Percentiles rank a stretch among this genome's conserved stretches.
phyloP scores from a whole-genome alignment of 2,113 vertebrate species.

The Corvus hawaiiensis region DNA sequence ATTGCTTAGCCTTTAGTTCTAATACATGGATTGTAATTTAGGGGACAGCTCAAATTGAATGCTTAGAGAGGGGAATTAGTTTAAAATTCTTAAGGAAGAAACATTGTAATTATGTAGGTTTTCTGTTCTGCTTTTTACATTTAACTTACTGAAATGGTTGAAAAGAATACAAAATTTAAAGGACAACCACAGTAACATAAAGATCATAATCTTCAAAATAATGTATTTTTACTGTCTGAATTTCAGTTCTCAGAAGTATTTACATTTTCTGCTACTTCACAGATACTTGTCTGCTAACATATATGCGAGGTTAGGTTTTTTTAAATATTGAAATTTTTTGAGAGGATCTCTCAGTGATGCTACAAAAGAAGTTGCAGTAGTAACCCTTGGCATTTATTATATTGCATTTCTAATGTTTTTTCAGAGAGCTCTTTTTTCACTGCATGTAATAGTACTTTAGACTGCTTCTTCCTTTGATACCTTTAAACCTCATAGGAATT shows the following conservation, averaged over 20 bases:
- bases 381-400: constrained; percentile 39
- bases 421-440: neutral
- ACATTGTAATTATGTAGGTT: neutral
- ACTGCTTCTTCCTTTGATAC: constrained; percentile 54
- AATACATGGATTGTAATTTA: neutral
- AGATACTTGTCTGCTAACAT: neutral
- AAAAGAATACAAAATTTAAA: neutral
- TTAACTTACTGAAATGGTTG: neutral
- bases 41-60: neutral
- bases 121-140: neutral
- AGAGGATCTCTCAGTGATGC: neutral
- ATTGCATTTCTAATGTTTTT: constrained; percentile 63
- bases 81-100: neutral
- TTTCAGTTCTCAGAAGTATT: neutral
- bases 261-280: neutral
- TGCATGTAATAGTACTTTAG: constrained; percentile 40
- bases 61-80: neutral
- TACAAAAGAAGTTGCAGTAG: neutral
- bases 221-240: neutral
- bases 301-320: neutral
- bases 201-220: neutral
- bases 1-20: neutral
- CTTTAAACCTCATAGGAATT: constrained; percentile 66
- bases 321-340: neutral
- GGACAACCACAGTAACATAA: neutral